Percentiles rank a stretch among this genome's conserved stretches.
phyloP scores from a whole-genome alignment of 2,113 vertebrate species.

The Tragelaphus imberbis region DNA sequence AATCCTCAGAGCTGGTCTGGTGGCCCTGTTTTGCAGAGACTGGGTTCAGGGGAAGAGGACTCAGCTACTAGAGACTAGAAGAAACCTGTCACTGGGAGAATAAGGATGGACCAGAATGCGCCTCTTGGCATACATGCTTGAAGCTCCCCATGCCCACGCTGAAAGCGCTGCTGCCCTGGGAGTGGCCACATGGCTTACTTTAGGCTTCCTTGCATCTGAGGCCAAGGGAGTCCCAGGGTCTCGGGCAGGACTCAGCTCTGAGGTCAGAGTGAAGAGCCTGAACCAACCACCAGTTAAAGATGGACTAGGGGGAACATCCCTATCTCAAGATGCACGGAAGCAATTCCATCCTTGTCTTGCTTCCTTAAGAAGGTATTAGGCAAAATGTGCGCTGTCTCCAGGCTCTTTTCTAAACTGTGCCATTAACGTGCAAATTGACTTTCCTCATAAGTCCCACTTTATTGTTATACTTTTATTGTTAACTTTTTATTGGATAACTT shows the following conservation, averaged over 20 bases:
- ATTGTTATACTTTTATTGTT: neutral
- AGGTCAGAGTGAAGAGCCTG: neutral
- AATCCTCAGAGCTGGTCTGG: neutral
- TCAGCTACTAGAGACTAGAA: neutral
- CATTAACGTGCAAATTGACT: neutral
- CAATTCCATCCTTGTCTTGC: neutral
- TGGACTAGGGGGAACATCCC: no score
- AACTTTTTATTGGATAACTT: neutral
- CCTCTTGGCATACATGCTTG: neutral
- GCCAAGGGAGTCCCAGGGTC: no score
- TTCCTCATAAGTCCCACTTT: neutral
- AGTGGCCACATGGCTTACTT: fast-evolving
- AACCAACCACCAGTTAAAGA: neutral
- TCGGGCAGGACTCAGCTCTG: neutral
- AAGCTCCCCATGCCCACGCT: fast-evolving
- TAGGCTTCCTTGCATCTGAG: fast-evolving
- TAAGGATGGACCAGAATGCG: fast-evolving
- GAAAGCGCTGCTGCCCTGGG: neutral
- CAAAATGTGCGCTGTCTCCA: neutral
- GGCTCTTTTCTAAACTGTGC: neutral
- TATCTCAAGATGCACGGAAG: neutral
- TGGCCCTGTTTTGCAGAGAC: neutral
- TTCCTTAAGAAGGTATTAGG: neutral
- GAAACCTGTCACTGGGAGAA: neutral
- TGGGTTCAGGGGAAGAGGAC: neutral